These are phyloP conservation scores for Drosophila dives DNA, from an alignment of 2,888 invertebrate genomes.

Conservation along the genomic window DNA sequence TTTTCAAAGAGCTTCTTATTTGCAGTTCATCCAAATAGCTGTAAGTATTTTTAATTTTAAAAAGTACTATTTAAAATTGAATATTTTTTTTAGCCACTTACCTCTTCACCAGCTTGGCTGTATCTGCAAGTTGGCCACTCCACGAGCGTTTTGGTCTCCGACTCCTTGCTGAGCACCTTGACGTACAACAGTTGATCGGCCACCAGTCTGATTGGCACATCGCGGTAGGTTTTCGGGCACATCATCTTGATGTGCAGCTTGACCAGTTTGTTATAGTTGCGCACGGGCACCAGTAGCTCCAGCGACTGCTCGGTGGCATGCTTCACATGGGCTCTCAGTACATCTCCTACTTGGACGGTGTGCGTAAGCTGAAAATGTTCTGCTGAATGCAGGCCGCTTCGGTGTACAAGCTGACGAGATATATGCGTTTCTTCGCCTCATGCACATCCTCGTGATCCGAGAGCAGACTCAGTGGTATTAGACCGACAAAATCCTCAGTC, in stretches of 20 bases:
- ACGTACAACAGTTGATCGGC: constrained; percentile 83
- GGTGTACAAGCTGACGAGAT: constrained; percentile 61
- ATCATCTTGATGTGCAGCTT: constrained; percentile 84
- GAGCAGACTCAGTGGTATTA: constrained; percentile 83
- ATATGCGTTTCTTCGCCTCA: constrained; percentile 70
- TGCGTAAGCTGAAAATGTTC: constrained; percentile 83
- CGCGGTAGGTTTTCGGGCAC: constrained; percentile 58
- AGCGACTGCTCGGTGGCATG: constrained; percentile 79
- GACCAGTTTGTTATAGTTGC: constrained; percentile 76
- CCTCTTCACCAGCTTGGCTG: constrained; percentile 77
- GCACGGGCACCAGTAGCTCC: constrained; percentile 81
- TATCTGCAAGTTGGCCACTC: constrained; percentile 82
- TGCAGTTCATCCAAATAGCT: constrained; percentile 84
- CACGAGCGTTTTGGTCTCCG: constrained; percentile 81
- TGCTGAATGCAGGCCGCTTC: constrained; percentile 80
- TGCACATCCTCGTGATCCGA: constrained; percentile 83
- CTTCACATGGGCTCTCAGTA: constrained; percentile 81
- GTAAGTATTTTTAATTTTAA: not conserved
- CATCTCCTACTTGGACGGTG: constrained; percentile 76
- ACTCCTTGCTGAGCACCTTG: constrained; percentile 81
- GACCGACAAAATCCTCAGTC: constrained; percentile 75
- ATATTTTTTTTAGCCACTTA: constrained; percentile 28
- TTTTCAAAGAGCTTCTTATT: constrained; percentile 74
- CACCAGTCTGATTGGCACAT: constrained; percentile 62
- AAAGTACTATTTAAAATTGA: not conserved